Evolutionary conservation across 2,797 vertebrate genomes (phyloP), one percentile per base, ranked within the genome.

Genomic region (Chaenodraco wilsoni): DNA sequence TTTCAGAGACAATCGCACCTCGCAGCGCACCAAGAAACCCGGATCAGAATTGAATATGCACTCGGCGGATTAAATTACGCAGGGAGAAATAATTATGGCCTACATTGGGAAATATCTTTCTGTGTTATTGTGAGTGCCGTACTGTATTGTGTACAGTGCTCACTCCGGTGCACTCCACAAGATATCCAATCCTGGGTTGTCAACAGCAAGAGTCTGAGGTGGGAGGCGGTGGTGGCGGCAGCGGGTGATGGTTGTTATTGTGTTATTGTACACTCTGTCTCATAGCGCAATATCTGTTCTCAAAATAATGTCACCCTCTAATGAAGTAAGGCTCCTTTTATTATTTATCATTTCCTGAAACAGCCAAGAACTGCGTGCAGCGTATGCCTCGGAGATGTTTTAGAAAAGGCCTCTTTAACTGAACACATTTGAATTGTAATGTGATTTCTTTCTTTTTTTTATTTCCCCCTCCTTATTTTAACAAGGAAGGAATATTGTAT

Each of bases 1-100:
- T 95, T 95, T 95, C 93, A 91, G 90, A 95, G 92, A 94, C 93
- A 94, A 94, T 94, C 89, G 87, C 66, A 78, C 73, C 92, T 93
- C 81, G 63, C 82, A 78, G 88, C 88, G 84, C 84, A 63, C 73
- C 81, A 68, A 86, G 84, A 84, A 91, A 88, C 88, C 88, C 89
- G 19, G 83, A 86, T 90, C 78, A 57, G 91, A 93, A 94, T 94
- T 91, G 93, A 93, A 93, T 92, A 92, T 87, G 91, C 90, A 89
- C 92, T 90, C 83, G 75, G 82, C 55, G 87, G 92, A 93, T 92
- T 93, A 93, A 93, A 94, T 94, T 93, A 93, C 84, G 89, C 87
- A 74, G 81, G 85, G 90, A 90, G 88, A 91, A 92, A 93, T 95
- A 94, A 95, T 95, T 95, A 94, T 48, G 91, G 87, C 85, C 86